phyloP scores from a whole-genome alignment of 2,888 invertebrate species.

The Agrotis segetum region DNA sequence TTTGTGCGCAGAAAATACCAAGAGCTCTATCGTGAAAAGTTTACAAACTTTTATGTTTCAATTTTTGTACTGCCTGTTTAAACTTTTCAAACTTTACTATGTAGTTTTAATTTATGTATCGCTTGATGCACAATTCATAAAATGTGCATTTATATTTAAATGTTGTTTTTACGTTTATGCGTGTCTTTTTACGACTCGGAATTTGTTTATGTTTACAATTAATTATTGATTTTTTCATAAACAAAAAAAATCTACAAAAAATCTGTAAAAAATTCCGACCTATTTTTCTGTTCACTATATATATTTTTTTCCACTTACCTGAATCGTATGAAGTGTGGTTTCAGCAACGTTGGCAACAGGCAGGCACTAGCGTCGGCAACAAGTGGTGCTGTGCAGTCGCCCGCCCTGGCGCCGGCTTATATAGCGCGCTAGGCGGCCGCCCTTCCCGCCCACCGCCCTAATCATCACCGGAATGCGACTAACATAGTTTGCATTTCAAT shows the following conservation, averaged over 20 bases:
- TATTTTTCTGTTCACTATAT: conserved; percentile 14
- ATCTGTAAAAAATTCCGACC: not conserved
- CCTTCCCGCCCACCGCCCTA: conserved; percentile 84
- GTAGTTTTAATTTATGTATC: not conserved
- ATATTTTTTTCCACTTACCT: conserved; percentile 78
- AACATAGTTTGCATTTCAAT: conserved; percentile 87
- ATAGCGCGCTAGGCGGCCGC: conserved; percentile 77
- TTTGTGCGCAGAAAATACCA: conserved; percentile 15
- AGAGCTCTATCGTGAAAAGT: conserved; percentile 6
- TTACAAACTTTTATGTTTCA: not conserved
- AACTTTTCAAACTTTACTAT: not conserved
- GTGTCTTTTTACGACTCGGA: not conserved
- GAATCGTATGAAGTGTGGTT: conserved; percentile 73
- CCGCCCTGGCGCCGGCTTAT: conserved; percentile 83
- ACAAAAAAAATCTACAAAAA: not conserved
- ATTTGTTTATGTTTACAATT: not conserved
- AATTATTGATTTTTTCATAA: not conserved
- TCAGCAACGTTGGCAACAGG: conserved; percentile 79
- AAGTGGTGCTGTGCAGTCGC: conserved; percentile 88
- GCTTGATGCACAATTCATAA: not conserved
- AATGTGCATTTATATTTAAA: not conserved
- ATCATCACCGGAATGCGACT: conserved; percentile 79
- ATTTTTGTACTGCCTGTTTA: conserved; percentile 11
- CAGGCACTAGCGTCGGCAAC: conserved; percentile 78
- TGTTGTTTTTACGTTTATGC: not conserved